Evolutionary conservation across 2,888 invertebrate genomes (phyloP).

Genomic region (Stenoptilia bipunctidactyla): DNA sequence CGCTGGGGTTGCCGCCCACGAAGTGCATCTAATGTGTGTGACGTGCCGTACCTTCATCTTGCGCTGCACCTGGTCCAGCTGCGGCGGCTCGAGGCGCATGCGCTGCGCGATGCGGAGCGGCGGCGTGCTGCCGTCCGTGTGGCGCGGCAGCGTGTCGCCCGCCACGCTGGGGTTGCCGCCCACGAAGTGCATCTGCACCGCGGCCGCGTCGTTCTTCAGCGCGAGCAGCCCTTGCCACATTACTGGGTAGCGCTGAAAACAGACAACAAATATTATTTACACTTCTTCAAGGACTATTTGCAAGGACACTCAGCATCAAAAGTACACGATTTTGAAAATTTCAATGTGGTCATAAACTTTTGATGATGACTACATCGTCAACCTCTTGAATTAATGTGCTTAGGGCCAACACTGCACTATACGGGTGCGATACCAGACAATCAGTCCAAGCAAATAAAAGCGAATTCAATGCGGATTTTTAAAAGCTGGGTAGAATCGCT

Average conservation of each 20-base stretch:
- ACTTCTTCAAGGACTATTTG: neutral
- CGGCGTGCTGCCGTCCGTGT: constrained; percentile 86
- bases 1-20: constrained; percentile 51
- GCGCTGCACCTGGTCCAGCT: constrained; percentile 95
- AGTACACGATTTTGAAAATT: neutral
- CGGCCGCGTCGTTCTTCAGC: constrained; percentile 96
- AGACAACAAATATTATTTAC: neutral
- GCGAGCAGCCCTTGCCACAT: constrained; percentile 98
- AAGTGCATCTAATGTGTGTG: neutral
- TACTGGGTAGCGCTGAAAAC: constrained; percentile 87
- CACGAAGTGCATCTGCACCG: constrained; percentile 99
- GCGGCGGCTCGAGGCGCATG: constrained; percentile 96
- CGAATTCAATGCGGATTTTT: too few species aligned
- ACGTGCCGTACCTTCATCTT: constrained; percentile 92
- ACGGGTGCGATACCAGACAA: too few species aligned
- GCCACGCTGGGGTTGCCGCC: constrained; percentile 94
- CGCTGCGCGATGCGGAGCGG: constrained; percentile 95
- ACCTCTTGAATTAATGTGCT: too few species aligned
- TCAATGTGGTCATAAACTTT: too few species aligned
- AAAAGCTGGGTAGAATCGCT: too few species aligned
- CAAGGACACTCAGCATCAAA: neutral
- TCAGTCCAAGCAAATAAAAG: too few species aligned
- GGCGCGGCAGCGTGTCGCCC: constrained; percentile 87
- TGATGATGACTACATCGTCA: too few species aligned
- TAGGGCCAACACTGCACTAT: too few species aligned